phyloP scores from a whole-genome alignment of 2,888 invertebrate species.

The Conus canariensis region DNA sequence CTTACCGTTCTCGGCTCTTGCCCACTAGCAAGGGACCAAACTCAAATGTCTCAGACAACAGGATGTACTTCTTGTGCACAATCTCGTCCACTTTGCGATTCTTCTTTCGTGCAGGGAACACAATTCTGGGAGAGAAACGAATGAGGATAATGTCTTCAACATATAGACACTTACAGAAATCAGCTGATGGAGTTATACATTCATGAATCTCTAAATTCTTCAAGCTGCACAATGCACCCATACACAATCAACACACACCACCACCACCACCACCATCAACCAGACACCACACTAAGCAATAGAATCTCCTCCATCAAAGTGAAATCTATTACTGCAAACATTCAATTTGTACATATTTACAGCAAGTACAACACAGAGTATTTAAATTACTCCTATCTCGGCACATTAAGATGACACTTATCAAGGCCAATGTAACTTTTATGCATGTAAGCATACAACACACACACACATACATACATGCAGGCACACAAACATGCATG shows the following conservation, averaged over 20 bases:
- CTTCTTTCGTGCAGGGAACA: conserved; percentile 78
- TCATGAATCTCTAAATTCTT: too few species aligned
- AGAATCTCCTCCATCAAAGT: background rate
- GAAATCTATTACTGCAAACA: background rate
- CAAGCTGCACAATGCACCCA: too few species aligned
- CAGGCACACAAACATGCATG: background rate
- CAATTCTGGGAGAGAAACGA: conserved; percentile 68
- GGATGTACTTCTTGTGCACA: conserved; percentile 77
- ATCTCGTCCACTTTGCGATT: conserved; percentile 75
- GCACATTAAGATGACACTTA: too few species aligned
- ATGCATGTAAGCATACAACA: background rate
- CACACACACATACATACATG: background rate
- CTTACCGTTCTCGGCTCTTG: conserved; percentile 77
- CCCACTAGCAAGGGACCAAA: conserved; percentile 79
- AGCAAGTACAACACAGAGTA: too few species aligned
- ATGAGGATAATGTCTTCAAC: too few species aligned
- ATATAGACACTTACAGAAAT: too few species aligned
- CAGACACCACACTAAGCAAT: too few species aligned
- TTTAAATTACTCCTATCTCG: too few species aligned
- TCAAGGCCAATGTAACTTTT: too few species aligned
- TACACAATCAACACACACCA: too few species aligned
- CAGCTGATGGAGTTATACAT: too few species aligned
- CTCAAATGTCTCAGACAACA: conserved; percentile 76
- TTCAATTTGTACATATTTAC: background rate
- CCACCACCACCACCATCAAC: too few species aligned